These are phyloP conservation scores for Zingel zingel DNA, from an alignment of 2,113 vertebrate species.

Conservation along the genomic window DNA sequence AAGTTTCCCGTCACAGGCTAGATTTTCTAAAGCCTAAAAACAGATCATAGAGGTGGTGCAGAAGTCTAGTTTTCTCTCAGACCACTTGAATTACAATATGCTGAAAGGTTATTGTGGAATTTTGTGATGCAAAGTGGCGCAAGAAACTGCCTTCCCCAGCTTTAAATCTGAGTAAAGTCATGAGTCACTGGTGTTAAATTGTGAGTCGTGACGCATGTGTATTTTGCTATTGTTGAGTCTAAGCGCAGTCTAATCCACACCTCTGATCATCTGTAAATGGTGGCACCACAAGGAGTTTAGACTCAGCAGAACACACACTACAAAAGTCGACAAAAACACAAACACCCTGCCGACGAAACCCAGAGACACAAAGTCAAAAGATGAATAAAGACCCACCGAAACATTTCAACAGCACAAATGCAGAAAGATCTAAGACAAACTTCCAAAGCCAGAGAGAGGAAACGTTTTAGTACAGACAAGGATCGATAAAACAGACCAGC, in stretches of 20 bases:
- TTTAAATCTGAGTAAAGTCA: neutral
- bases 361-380: constrained; percentile 54
- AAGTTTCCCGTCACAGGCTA: too few species aligned
- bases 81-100: too few species aligned
- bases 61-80: too few species aligned
- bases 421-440: constrained; percentile 69
- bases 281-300: constrained; percentile 1
- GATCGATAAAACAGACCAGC: constrained; percentile 58
- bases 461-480: constrained; percentile 56
- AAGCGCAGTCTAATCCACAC: constrained; percentile 35
- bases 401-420: constrained; percentile 64
- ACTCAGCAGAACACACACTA: constrained; percentile 50
- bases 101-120: too few species aligned
- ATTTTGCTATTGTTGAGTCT: neutral
- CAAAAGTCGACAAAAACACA: constrained; percentile 40
- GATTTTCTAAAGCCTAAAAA: too few species aligned
- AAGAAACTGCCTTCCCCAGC: too few species aligned
- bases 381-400: constrained; percentile 44
- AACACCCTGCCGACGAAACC: constrained; percentile 43
- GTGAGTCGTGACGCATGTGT: neutral
- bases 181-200: neutral
- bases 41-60: too few species aligned
- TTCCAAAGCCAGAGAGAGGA: constrained; percentile 50
- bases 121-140: too few species aligned
- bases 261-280: constrained; percentile 42